These are phyloP conservation scores for Gallinago media DNA, from an alignment of 2,113 vertebrate genomes.

Conservation along the genomic window DNA sequence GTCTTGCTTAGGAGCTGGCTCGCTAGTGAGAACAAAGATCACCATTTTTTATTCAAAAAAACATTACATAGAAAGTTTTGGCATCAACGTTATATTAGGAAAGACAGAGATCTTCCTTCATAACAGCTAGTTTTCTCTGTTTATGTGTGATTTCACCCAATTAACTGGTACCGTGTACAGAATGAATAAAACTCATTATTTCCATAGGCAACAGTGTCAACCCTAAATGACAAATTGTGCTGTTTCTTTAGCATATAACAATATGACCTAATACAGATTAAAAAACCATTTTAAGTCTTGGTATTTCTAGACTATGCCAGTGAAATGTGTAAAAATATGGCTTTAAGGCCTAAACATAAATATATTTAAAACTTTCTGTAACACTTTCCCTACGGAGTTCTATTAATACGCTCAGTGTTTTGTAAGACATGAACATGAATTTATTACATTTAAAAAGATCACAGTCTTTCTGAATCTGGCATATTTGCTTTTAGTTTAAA, in stretches of 20 bases:
- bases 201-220: neutral
- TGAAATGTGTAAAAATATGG: neutral
- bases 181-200: neutral
- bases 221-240: neutral
- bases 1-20: neutral
- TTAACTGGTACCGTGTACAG: neutral
- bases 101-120: neutral
- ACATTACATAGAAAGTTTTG: neutral
- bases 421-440: neutral
- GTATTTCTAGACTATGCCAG: neutral
- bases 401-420: neutral
- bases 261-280: neutral
- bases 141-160: neutral
- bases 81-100: neutral
- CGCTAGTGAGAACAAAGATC: neutral
- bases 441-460: neutral
- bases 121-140: neutral
- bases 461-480: neutral
- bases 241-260: neutral
- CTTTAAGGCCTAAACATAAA: neutral
- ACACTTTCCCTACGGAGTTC: neutral
- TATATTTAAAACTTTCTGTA: neutral
- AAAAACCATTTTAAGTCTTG: neutral
- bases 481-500: neutral
- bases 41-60: neutral